Percentiles rank a stretch among this genome's conserved stretches.
Evolutionary conservation across 2,888 invertebrate species (phyloP).

Genomic region (Smittia sp.): DNA sequence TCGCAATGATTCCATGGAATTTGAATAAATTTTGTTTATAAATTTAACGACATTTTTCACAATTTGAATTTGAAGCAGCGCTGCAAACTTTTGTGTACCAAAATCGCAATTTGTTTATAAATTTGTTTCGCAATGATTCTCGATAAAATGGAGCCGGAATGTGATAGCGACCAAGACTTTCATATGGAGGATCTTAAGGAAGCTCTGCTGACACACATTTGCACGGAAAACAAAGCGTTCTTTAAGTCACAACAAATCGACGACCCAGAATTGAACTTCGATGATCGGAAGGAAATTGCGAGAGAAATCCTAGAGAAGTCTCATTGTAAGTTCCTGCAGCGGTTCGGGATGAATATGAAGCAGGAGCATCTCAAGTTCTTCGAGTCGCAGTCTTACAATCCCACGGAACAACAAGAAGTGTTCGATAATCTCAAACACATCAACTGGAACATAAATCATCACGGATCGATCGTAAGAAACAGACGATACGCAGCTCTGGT

Average conservation of each 20-base stretch:
- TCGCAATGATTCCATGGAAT: too few relatives aligned
- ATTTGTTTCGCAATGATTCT: not conserved
- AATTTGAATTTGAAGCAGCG: too few relatives aligned
- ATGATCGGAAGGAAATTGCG: constrained; percentile 71
- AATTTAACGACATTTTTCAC: too few relatives aligned
- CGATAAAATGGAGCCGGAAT: not conserved
- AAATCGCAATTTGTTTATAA: too few relatives aligned
- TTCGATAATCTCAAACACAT: constrained; percentile 64
- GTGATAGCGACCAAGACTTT: not conserved
- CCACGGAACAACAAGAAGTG: constrained; percentile 57
- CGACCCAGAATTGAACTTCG: constrained; percentile 68
- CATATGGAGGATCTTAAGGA: constrained; percentile 43
- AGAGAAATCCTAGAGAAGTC: constrained; percentile 62
- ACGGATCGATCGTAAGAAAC: constrained; percentile 66
- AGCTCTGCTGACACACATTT: constrained; percentile 63
- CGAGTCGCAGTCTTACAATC: constrained; percentile 50
- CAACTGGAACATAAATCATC: constrained; percentile 57
- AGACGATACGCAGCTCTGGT: constrained; percentile 79
- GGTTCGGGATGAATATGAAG: constrained; percentile 72
- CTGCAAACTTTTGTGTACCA: too few relatives aligned
- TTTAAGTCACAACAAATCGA: constrained; percentile 81
- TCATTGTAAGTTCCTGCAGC: constrained; percentile 67
- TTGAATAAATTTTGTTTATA: too few relatives aligned
- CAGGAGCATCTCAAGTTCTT: constrained; percentile 71
- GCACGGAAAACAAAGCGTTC: constrained; percentile 60